A percentile compares a stretch with the other conserved stretches of the same genome.
Conservation (phyloP, 2,113 vertebrate species). For the Bubo scandiacus region DNA sequence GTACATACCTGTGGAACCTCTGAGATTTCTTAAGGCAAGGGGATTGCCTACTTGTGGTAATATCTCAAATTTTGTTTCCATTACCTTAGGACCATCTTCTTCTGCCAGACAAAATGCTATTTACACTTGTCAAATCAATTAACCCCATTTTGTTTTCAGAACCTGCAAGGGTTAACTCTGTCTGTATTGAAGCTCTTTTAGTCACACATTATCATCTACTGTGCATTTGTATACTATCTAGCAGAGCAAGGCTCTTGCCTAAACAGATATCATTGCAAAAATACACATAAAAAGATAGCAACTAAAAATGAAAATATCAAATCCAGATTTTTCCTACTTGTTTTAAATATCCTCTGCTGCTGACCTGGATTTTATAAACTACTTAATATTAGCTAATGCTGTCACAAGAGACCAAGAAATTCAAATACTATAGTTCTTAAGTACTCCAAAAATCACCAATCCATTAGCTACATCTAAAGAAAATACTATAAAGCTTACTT, state of each 20-base stretch:
- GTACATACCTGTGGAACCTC: not conserved
- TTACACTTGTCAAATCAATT: not conserved
- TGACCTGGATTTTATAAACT: not conserved
- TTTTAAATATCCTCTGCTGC: not conserved
- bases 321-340: not conserved
- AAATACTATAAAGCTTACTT: not conserved
- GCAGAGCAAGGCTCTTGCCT: not conserved
- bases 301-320: not conserved
- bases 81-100: not conserved
- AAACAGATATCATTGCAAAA: not conserved
- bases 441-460: rapidly evolving
- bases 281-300: not conserved
- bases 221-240: not conserved
- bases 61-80: not conserved
- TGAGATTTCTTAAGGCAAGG: not conserved
- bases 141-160: not conserved
- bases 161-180: not conserved
- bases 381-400: not conserved
- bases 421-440: not conserved
- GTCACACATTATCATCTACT: not conserved
- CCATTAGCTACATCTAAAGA: not conserved
- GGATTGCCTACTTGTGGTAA: not conserved
- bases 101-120: not conserved
- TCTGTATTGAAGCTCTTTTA: not conserved
- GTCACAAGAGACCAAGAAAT: not conserved